Percentiles rank a stretch among this genome's conserved stretches.
phyloP scores from a whole-genome alignment of 2,888 invertebrate species.

The Ophion obscuratus region DNA sequence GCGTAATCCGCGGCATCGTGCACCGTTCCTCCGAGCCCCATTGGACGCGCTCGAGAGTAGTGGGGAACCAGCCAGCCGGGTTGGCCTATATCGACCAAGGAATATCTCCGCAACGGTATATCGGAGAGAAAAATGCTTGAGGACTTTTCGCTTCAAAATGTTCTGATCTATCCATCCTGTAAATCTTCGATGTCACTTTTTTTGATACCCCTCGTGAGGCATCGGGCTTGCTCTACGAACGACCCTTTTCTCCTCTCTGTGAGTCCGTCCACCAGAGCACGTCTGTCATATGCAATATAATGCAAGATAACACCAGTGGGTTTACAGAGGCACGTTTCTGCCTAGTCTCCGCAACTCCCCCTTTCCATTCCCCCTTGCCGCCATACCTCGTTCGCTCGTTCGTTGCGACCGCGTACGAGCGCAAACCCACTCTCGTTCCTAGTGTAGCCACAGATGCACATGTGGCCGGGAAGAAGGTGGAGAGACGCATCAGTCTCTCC shows the following conservation, averaged over 20 bases:
- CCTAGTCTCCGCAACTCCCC: conserved; percentile 57
- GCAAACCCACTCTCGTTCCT: conserved; percentile 37
- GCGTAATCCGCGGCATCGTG: too few relatives aligned
- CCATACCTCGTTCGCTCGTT: conserved; percentile 39
- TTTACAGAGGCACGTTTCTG: conserved; percentile 75
- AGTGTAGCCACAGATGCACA: conserved; percentile 56
- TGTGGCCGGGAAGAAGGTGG: conserved; percentile 32
- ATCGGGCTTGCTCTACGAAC: neutral
- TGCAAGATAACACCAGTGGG: conserved; percentile 76
- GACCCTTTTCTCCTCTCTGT: conserved; percentile 43
- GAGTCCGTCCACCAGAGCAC: conserved; percentile 68
- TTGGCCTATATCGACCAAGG: neutral
- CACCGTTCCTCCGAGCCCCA: too few relatives aligned
- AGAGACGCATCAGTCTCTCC: conserved; percentile 41
- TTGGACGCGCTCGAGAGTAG: too few relatives aligned
- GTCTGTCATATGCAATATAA: conserved; percentile 79
- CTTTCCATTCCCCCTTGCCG: conserved; percentile 32
- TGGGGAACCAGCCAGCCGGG: neutral
- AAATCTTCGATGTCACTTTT: neutral
- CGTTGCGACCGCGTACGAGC: conserved; percentile 46
- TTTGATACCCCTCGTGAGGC: neutral
- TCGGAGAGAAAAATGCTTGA: neutral
- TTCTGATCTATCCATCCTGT: neutral
- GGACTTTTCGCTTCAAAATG: neutral
- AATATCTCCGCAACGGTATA: neutral